These are phyloP conservation scores for Lypha dubia DNA, from an alignment of 2,888 invertebrate species.

Conservation along the genomic window DNA sequence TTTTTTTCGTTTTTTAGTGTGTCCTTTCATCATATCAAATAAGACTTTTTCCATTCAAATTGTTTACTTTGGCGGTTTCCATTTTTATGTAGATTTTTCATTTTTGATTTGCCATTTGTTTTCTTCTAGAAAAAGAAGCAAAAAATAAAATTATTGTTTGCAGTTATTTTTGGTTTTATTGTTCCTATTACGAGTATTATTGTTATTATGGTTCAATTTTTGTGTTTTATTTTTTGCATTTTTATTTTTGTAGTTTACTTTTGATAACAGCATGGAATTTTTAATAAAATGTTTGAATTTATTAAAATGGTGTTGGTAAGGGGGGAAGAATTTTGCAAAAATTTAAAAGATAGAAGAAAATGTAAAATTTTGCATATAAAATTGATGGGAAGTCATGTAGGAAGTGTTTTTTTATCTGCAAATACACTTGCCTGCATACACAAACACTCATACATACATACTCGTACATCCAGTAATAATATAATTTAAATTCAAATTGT, in stretches of 20 bases:
- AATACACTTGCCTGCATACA: no score
- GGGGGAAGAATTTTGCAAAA: background rate
- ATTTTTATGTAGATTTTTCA: slow-evolving; percentile 26
- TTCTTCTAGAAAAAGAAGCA: no score
- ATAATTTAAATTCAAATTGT: slow-evolving; percentile 15
- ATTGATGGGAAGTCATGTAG: background rate
- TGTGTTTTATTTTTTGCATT: background rate
- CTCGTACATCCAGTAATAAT: background rate
- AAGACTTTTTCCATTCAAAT: slow-evolving; percentile 7
- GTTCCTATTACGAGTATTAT: slow-evolving; percentile 7
- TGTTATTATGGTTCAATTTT: background rate
- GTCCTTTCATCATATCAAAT: slow-evolving; percentile 11
- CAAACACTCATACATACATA: no score
- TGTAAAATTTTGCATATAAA: background rate
- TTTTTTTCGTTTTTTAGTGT: background rate
- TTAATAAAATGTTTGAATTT: slow-evolving; percentile 8
- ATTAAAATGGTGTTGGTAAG: background rate
- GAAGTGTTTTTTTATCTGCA: background rate
- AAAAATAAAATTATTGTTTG: background rate
- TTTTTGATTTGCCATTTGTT: background rate
- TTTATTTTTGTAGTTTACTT: background rate
- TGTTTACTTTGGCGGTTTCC: slow-evolving; percentile 38
- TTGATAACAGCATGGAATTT: background rate
- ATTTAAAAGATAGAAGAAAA: background rate
- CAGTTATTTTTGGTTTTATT: slow-evolving; percentile 27